These are phyloP conservation scores for Nibea coibor DNA, from an alignment of 2,113 vertebrate species.

Conservation along the genomic window DNA sequence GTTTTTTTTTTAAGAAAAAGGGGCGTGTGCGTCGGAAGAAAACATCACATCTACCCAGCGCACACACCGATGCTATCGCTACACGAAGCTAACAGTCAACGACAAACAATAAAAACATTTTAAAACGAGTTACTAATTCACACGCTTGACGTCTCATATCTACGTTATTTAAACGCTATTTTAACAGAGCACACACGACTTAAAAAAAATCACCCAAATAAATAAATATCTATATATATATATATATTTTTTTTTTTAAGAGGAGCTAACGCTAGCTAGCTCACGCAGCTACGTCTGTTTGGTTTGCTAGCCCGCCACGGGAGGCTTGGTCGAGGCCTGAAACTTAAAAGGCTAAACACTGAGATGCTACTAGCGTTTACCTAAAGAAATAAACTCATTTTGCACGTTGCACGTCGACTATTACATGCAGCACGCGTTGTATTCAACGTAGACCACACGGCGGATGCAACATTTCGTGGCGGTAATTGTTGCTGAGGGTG, in stretches of 20 bases:
- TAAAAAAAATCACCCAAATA: neutral
- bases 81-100: neutral
- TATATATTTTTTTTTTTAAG: too few species aligned
- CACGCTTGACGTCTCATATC: neutral
- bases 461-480: neutral
- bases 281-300: slow-evolving; percentile 48
- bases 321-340: slow-evolving; percentile 40
- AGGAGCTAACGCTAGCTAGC: slow-evolving; percentile 21
- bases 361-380: neutral
- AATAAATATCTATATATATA: neutral
- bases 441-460: neutral
- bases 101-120: neutral
- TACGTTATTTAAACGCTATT: neutral
- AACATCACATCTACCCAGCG: neutral
- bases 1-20: neutral
- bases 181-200: fast-evolving
- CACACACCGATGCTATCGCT: neutral
- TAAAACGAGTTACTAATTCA: neutral
- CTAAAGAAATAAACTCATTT: fast-evolving
- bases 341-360: neutral
- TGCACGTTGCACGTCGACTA: too few species aligned
- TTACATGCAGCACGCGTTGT: fast-evolving
- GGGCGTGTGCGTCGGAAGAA: slow-evolving; percentile 26
- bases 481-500: neutral
- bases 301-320: slow-evolving; percentile 42